Percentiles rank a stretch among this genome's conserved stretches.
Evolutionary conservation across 2,888 invertebrate species (phyloP).

Genomic region (Tipula helvola): DNA sequence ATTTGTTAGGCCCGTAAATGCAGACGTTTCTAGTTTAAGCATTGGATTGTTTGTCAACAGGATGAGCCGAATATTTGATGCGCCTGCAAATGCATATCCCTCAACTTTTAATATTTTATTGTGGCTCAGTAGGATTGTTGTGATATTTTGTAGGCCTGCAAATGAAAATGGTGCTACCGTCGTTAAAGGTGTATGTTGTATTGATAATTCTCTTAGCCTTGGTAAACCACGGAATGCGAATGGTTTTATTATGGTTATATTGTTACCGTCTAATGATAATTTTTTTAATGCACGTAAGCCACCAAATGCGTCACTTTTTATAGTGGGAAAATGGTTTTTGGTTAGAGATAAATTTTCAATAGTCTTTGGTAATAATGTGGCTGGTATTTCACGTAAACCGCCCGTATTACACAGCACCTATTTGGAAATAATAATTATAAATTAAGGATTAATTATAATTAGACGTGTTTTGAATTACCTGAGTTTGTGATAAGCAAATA

Average conservation of each 20-base stretch:
- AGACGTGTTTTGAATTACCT: slow-evolving; percentile 43
- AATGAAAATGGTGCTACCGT: slow-evolving; percentile 75
- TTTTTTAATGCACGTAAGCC: slow-evolving; percentile 70
- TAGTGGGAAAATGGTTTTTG: slow-evolving; percentile 69
- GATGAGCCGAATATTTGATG: slow-evolving; percentile 69
- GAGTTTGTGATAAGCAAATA: slow-evolving; percentile 75
- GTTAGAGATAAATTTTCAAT: slow-evolving; percentile 78
- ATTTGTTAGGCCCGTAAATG: slow-evolving; percentile 72
- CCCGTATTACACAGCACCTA: slow-evolving; percentile 85
- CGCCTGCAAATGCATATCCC: slow-evolving; percentile 75
- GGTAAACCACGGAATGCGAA: slow-evolving; percentile 77
- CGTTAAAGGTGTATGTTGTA: slow-evolving; percentile 73
- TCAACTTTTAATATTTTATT: slow-evolving; percentile 58
- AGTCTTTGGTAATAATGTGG: slow-evolving; percentile 56
- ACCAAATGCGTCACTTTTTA: slow-evolving; percentile 71
- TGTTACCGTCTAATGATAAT: slow-evolving; percentile 76
- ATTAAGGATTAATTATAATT: neutral
- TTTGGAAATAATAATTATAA: slow-evolving; percentile 17
- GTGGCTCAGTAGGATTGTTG: slow-evolving; percentile 53
- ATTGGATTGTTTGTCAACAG: slow-evolving; percentile 76
- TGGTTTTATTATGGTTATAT: slow-evolving; percentile 68
- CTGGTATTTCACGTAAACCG: slow-evolving; percentile 65
- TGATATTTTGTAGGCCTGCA: slow-evolving; percentile 69
- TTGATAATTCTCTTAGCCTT: slow-evolving; percentile 63
- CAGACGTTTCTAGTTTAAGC: slow-evolving; percentile 64